These are phyloP conservation scores for Baryphthengus martii DNA, from an alignment of 2,113 vertebrate species.

Conservation along the genomic window DNA sequence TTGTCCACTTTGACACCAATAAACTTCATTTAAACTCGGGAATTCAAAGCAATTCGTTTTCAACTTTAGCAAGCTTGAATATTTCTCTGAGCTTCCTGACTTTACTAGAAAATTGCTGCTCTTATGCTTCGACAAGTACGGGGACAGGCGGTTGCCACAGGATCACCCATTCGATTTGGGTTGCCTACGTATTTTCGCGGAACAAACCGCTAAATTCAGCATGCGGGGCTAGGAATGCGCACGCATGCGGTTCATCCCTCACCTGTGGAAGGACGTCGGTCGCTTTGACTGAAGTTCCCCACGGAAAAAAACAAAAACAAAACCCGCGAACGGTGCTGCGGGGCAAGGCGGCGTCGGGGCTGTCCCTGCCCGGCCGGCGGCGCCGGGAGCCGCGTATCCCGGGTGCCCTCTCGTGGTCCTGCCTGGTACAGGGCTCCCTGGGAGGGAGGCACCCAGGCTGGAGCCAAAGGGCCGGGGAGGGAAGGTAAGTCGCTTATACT, in stretches of 20 bases:
- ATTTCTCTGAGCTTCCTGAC: neutral
- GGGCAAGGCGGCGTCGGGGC: too few relatives aligned
- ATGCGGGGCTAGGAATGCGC: accelerated
- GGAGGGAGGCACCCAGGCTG: too few relatives aligned
- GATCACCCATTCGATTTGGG: accelerated
- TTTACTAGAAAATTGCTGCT: neutral
- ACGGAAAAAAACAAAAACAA: accelerated
- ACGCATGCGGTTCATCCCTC: accelerated
- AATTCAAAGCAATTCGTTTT: neutral
- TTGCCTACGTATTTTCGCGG: accelerated
- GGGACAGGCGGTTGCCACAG: accelerated
- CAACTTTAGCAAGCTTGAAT: neutral
- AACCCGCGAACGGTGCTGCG: accelerated
- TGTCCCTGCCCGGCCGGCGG: neutral
- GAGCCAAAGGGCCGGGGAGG: accelerated
- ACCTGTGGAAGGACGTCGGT: accelerated
- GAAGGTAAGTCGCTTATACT: accelerated
- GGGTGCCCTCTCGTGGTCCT: neutral
- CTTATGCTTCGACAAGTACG: accelerated
- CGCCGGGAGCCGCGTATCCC: neutral
- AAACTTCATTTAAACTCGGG: neutral
- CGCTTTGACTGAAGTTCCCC: accelerated
- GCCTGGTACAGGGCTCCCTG: neutral
- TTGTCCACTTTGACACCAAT: neutral
- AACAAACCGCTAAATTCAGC: accelerated